Percentiles rank a stretch among this genome's conserved stretches.
Evolutionary conservation across 2,797 vertebrate genomes (phyloP).

Genomic region (Aphelocoma californica): DNA sequence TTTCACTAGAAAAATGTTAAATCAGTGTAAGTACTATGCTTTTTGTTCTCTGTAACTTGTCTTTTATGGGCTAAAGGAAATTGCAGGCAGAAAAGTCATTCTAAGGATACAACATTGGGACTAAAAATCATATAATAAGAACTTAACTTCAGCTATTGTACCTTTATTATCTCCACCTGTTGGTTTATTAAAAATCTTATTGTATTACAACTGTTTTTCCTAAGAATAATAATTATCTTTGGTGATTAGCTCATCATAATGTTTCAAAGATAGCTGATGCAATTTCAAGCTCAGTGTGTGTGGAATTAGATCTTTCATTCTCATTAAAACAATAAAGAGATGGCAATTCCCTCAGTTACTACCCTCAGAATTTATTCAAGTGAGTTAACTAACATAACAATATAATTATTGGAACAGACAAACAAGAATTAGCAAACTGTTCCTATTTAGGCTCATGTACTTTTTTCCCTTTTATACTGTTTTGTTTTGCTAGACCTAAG

Average conservation of each 20-base stretch:
- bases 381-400: neutral
- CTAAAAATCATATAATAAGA: neutral
- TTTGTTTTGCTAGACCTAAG: neutral
- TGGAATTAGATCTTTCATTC: conserved; percentile 36
- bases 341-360: conserved; percentile 1
- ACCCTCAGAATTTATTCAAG: conserved; percentile 8
- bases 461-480: neutral
- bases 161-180: conserved; percentile 18
- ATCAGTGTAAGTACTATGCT: neutral
- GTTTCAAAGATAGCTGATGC: neutral
- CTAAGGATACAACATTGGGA: neutral
- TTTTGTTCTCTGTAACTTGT: neutral
- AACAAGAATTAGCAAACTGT: neutral
- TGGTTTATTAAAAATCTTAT: conserved; percentile 24
- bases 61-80: neutral
- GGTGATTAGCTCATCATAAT: conserved; percentile 17
- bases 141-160: neutral
- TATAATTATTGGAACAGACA: neutral
- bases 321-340: conserved; percentile 41
- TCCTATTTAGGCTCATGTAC: neutral
- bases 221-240: conserved; percentile 9
- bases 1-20: neutral
- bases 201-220: neutral
- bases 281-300: conserved; percentile 40
- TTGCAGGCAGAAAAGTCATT: neutral